Evolutionary conservation across 2,113 vertebrate genomes (phyloP).

Genomic region (Sterrhoptilus dennistouni): DNA sequence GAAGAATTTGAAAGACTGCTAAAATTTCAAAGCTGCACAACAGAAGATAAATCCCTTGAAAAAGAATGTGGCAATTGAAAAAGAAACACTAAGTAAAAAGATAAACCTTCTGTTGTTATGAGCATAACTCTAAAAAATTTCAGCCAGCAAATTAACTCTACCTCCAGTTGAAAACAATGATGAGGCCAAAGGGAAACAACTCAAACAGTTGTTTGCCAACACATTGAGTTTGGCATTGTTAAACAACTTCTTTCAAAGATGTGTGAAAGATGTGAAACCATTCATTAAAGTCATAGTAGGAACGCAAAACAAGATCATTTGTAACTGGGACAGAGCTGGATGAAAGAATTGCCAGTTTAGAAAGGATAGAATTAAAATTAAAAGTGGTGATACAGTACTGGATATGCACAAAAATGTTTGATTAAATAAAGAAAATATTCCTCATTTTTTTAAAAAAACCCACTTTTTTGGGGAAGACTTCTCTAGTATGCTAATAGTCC

Average conservation of each 20-base stretch:
- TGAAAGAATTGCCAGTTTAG: neutral
- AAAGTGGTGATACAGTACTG: neutral
- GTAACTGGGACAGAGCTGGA: neutral
- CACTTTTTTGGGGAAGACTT: neutral
- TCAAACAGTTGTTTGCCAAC: neutral
- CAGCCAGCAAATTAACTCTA: neutral
- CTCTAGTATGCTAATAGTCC: neutral
- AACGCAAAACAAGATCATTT: neutral
- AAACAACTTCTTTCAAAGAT: neutral
- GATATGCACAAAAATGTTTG: neutral
- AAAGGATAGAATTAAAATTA: neutral
- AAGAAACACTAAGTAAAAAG: neutral
- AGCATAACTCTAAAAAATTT: neutral
- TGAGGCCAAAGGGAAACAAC: neutral
- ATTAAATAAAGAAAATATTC: neutral
- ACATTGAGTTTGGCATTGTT: neutral
- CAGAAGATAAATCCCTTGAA: neutral
- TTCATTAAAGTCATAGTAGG: neutral
- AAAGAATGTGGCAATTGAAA: neutral
- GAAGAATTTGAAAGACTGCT: neutral
- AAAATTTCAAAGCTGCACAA: neutral
- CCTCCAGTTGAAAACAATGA: neutral
- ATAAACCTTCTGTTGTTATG: neutral
- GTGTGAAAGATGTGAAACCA: neutral
- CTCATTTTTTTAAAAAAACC: neutral